These are phyloP conservation scores for Zeuzera pyrina DNA, from an alignment of 2,888 invertebrate species.

Conservation along the genomic window DNA sequence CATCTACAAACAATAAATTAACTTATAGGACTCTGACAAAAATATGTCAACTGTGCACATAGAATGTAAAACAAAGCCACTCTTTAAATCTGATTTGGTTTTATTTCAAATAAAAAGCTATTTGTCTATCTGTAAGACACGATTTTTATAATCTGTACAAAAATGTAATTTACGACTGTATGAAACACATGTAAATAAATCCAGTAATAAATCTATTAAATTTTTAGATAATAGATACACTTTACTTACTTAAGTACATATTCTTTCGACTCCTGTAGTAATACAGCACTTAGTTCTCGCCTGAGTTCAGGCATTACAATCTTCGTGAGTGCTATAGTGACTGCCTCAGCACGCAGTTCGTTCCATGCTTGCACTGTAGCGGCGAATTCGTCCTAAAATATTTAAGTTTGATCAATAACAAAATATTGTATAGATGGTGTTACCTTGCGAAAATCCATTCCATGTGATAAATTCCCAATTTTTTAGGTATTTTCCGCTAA, in stretches of 20 bases:
- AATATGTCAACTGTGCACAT: neutral
- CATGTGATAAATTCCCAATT: neutral
- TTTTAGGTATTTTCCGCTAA: neutral
- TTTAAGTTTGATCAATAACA: neutral
- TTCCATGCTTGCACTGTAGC: slow-evolving; percentile 98
- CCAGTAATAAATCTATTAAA: slow-evolving; percentile 2
- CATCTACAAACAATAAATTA: slow-evolving; percentile 43
- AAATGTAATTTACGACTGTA: neutral
- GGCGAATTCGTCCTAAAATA: slow-evolving; percentile 88
- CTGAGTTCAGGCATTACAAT: slow-evolving; percentile 92
- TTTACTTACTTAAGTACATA: slow-evolving; percentile 78
- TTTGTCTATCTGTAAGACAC: neutral
- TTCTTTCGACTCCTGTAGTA: slow-evolving; percentile 91
- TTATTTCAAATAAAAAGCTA: neutral
- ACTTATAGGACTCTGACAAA: neutral
- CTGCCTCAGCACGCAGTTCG: slow-evolving; percentile 86
- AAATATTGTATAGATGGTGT: no score
- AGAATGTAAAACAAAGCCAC: neutral
- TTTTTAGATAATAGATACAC: slow-evolving; percentile 1
- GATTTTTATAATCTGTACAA: neutral
- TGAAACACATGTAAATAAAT: neutral
- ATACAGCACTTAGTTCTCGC: slow-evolving; percentile 85
- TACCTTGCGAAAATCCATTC: no score
- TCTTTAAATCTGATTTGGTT: neutral
- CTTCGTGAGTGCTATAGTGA: slow-evolving; percentile 88